Base-by-base conservation (phyloP, 2,797 vertebrate species). In the Lagodon rhomboides region DNA sequence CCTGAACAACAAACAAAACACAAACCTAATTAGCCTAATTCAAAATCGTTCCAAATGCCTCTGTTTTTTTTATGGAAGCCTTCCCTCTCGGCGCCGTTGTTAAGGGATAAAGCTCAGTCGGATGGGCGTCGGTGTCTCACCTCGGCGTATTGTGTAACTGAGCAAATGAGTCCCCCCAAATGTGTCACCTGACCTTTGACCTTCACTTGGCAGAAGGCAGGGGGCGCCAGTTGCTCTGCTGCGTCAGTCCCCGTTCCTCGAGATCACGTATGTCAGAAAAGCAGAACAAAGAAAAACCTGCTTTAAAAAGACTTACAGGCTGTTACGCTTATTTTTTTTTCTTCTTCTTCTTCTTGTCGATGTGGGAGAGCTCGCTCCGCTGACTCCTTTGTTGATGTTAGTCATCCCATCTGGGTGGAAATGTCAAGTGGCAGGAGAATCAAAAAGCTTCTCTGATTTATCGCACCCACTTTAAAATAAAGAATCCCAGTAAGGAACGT, bases 11-110 rank as follows among this genome's bases (percentile, higher is more conserved):
- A 94, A 94, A 92, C 94, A 92, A 91, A 94, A 94, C 92, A 93
- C 90, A 93, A 93, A 93, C 93, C 93, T 94, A 94, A 94, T 94
- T 95, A 93, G 90, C 90, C 92, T 91, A 87, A 94, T 94, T 93
- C 88, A 87, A 91, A 93, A 93, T 91, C 73, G 82, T 93, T 94
- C 91, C 93, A 91, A 94, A 93, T 91, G 88, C 90, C 80, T 87
- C 69, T 80, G 71, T 92, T 93, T 91, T 93, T 91, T 90, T 93
- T 90, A 69, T 87, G 82, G 89, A 90, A 91, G 73, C 75, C 65
- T 85, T 87, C 82, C 79, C 65, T 87, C 78, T 82, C 66, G 38
- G 56, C 63, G 73, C 68, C 3, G 63, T 76, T 79, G 83, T 87
- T 85, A 56, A 86, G 91, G 30, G 77, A 85, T 75, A 87, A 90